phyloP scores from a whole-genome alignment of 2,113 vertebrate genomes.

The Fulmarus glacialis region DNA sequence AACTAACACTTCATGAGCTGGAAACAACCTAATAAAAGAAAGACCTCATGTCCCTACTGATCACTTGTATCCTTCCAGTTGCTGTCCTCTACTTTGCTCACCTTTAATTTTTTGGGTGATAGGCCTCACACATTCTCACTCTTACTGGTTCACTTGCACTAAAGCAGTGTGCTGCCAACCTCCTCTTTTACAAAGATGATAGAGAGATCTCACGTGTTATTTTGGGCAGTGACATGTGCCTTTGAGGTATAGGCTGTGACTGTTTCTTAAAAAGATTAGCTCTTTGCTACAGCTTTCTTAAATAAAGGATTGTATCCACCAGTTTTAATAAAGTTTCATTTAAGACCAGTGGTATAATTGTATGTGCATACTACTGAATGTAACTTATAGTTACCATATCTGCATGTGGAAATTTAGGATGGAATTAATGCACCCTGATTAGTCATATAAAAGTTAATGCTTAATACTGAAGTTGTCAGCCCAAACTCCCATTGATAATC shows the following conservation, averaged over 20 bases:
- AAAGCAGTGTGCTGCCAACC: background rate
- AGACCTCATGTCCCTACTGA: background rate
- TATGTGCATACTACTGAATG: background rate
- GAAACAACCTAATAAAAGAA: background rate
- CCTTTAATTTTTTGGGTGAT: background rate
- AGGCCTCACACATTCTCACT: background rate
- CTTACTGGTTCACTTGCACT: background rate
- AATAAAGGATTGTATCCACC: background rate
- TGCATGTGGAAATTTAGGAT: background rate
- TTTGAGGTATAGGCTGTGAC: background rate
- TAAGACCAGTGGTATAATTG: background rate
- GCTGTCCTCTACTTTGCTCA: background rate
- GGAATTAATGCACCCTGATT: background rate
- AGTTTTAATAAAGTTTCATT: background rate
- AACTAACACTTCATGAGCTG: background rate
- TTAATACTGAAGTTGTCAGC: background rate
- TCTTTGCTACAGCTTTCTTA: background rate
- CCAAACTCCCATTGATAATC: background rate
- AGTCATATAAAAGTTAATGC: background rate
- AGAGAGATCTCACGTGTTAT: background rate
- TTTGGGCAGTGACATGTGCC: background rate
- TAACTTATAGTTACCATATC: background rate
- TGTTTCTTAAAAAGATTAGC: background rate
- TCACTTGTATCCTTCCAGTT: background rate
- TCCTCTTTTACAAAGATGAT: background rate